phyloP scores from a whole-genome alignment of 2,797 vertebrate genomes.

The Ptychadena robeensis region DNA sequence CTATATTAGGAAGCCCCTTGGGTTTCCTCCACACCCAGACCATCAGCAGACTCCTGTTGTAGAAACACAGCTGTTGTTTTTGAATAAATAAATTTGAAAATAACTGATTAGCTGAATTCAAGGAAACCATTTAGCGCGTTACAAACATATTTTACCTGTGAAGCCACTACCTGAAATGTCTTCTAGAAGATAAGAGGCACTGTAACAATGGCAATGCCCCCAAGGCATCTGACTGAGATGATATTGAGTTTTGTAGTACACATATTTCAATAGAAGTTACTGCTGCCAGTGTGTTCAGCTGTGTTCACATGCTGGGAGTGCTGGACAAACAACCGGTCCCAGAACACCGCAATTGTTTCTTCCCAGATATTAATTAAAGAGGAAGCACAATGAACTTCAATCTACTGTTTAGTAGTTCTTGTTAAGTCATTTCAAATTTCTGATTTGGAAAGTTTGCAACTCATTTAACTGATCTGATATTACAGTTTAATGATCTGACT shows the following conservation, averaged over 20 bases:
- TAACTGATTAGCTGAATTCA: constrained; percentile 19
- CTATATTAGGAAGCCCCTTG: neutral
- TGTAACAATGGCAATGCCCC: constrained; percentile 2
- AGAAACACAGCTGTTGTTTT: constrained; percentile 17
- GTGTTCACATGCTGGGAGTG: constrained; percentile 16
- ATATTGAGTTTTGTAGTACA: neutral
- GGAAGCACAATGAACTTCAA: too few species aligned
- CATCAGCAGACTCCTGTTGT: neutral
- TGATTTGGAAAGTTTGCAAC: too few species aligned
- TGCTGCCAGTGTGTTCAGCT: neutral
- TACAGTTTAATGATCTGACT: too few species aligned
- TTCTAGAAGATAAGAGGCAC: constrained; percentile 30
- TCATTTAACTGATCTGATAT: too few species aligned
- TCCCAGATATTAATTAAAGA: neutral
- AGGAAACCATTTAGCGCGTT: neutral
- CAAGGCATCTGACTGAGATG: neutral
- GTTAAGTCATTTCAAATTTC: too few species aligned
- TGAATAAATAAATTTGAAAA: constrained; percentile 14
- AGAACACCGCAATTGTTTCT: neutral
- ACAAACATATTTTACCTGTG: neutral
- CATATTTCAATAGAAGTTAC: neutral
- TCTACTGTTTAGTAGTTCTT: too few species aligned
- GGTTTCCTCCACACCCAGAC: neutral
- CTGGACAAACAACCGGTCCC: constrained; percentile 30
- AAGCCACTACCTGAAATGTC: constrained; percentile 4